Evolutionary conservation across 2,888 invertebrate species (phyloP), one percentile per base, ranked within the genome.

Genomic region (Zygogramma bicolorata): DNA sequence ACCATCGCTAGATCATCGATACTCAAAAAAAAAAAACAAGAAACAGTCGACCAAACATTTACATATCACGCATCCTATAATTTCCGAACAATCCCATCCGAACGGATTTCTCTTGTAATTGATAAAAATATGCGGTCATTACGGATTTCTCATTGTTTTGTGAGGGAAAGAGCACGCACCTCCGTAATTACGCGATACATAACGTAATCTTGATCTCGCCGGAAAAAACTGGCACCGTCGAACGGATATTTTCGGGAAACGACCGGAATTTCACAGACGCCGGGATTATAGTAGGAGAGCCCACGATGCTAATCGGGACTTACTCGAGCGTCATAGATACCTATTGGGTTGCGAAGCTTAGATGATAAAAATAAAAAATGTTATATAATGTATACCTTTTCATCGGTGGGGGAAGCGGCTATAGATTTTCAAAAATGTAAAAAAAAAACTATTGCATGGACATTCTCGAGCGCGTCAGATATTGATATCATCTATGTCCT

Each of bases 101-200:
- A 27, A 53, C 25, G 27, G 13, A n/a, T 53, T n/a, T 27, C 1
- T 46, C 42, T 10, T 13, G 42, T 62, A 62, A 40, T 62, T 62
- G 62, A 42, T 62, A 34, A 62, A 42, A 62, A 62, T 62, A 40
- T 42, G 10, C 42, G 62, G 62, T 62, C 62, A 62, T 62, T 62
- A 61, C 40, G 61, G 61, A 40, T 61, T 25, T 61, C 38, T 38
- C 61, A 61, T 38, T 40, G 40, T 61, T 38, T 61, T 61, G 34
- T 61, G 61, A 61, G 61, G 25, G 61, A 61, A 61, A 61, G n/a
- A n/a, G 61, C 40, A 61, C 18, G 38, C 22, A 22, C 61, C 61
- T 61, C 61, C 40, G 18, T 38, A 61, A 62, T 62, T 40, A 62
- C 62, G 15, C 13, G 42, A 25, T 42, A 27, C 42, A 42, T 42